Percentiles rank a stretch among this genome's conserved stretches.
phyloP scores from a whole-genome alignment of 2,113 vertebrate genomes.

The Hirundichthys speculiger region DNA sequence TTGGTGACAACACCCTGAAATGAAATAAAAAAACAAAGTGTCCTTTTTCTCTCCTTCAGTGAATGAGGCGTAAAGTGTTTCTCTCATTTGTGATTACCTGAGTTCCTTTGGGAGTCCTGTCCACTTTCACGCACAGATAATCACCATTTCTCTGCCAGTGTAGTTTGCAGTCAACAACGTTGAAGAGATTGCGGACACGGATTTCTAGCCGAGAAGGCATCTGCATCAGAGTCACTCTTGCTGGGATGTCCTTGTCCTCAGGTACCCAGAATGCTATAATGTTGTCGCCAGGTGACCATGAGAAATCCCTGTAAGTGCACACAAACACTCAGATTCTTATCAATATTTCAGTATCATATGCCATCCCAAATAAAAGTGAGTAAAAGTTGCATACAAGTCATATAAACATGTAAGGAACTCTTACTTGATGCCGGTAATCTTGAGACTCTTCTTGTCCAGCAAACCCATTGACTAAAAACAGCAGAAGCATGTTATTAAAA shows the following conservation, averaged over 20 bases:
- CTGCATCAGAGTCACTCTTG: conserved; percentile 97
- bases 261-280: conserved; percentile 99
- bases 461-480: conserved; percentile 92
- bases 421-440: conserved; percentile 97
- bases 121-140: conserved; percentile 97
- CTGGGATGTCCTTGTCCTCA: conserved; percentile 98
- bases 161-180: conserved; percentile 96
- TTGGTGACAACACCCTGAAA: conserved; percentile 96
- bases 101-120: conserved; percentile 95
- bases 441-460: conserved; percentile 98
- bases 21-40: conserved; percentile 5
- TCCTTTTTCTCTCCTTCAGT: neutral
- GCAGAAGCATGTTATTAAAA: conserved; percentile 17
- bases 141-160: conserved; percentile 99
- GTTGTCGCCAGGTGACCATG: conserved; percentile 98
- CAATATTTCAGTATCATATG: neutral
- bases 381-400: neutral
- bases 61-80: neutral
- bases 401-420: too few relatives aligned
- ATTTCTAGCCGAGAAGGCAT: conserved; percentile 95
- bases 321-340: conserved; percentile 7
- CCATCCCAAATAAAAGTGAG: too few relatives aligned
- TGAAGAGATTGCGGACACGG: conserved; percentile 95
- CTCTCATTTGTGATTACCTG: conserved; percentile 78
- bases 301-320: conserved; percentile 89